Base-by-base conservation (phyloP, 2,888 invertebrate genomes). In the Artemia sinica region DNA sequence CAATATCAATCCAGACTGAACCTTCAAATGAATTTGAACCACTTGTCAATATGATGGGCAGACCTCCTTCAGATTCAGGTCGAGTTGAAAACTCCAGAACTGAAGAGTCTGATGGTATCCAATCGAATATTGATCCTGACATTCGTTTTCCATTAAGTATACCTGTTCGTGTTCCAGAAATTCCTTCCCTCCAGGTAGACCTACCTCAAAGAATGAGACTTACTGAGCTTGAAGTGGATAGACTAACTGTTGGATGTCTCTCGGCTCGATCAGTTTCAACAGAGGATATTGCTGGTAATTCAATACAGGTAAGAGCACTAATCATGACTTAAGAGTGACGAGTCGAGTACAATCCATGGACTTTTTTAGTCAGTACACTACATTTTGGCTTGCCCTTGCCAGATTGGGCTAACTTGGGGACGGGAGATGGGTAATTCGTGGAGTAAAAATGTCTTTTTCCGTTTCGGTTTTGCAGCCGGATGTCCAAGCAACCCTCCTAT, bases 1-100 rank as follows among this genome's bases (percentile, higher is more conserved):
- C 58, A 58, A 58, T 58, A n/a, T 58, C 58, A 58, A 9, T 58
- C n/a, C 58, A 58, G 10, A 58, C 58, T 8, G 58, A 58, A 9
- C 58, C 58, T 58, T 58, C 58, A 8, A n/a, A 8, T 14, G 58
- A 58, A 18, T 58, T 58, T 9, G 58, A 58, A 18, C 58, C 58
- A 8, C 10, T 58, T 8, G 58, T 18, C 58, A 18, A 58, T 9
- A 7, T 58, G 14, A 18, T 58, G 14, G 10, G 14, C n/a, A 8
- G 1, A 14, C 10, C 58, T 14, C 10, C 10, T 18, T 8, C 0
- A 18, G 18, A 9, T 58, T 8, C 58, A 10, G 58, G 10, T 8
- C 8, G n/a, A 58, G 14, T 10, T 14, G 58, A 58, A 18, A 9
- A n/a, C 18, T 14, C 0, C n/a, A n/a, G 8, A 9, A 58, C 9